Conservation (phyloP, 35 echinoderm and acorn worm genomes). For the Nesometra sesokonis region DNA sequence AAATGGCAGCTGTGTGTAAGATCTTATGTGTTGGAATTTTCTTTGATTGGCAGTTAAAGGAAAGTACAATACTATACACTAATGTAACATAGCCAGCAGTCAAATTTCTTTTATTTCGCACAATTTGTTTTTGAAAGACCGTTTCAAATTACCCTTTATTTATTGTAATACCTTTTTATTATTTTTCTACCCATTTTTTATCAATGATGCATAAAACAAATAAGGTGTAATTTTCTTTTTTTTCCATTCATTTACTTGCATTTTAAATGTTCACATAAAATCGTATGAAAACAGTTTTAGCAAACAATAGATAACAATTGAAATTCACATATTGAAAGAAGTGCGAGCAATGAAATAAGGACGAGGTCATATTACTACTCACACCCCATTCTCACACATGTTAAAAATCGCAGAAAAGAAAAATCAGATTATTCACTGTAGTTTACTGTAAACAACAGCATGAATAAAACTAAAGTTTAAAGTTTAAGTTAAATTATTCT, state of each 20-base stretch:
- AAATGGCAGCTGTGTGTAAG: not conserved
- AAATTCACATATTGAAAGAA: not conserved
- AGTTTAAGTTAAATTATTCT: too few species aligned
- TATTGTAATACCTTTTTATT: too few species aligned
- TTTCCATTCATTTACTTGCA: not conserved
- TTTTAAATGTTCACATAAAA: not conserved
- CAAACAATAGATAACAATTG: not conserved
- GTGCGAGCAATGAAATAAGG: not conserved
- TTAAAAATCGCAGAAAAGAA: too few species aligned
- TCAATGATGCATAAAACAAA: not conserved
- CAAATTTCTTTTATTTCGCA: not conserved
- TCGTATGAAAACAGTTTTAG: not conserved
- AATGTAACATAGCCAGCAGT: not conserved
- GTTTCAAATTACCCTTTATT: not conserved
- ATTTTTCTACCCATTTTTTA: not conserved
- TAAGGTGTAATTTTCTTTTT: not conserved
- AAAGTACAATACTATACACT: not conserved
- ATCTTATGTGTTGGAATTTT: not conserved
- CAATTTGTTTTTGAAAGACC: not conserved
- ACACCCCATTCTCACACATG: too few species aligned
- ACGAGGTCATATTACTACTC: not conserved
- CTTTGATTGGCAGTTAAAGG: not conserved
- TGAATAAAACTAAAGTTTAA: too few species aligned
- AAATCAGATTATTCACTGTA: too few species aligned
- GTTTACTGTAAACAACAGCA: too few species aligned